Evolutionary conservation across 2,797 vertebrate species (phyloP).

Genomic region (Microctenopoma lineatum): DNA sequence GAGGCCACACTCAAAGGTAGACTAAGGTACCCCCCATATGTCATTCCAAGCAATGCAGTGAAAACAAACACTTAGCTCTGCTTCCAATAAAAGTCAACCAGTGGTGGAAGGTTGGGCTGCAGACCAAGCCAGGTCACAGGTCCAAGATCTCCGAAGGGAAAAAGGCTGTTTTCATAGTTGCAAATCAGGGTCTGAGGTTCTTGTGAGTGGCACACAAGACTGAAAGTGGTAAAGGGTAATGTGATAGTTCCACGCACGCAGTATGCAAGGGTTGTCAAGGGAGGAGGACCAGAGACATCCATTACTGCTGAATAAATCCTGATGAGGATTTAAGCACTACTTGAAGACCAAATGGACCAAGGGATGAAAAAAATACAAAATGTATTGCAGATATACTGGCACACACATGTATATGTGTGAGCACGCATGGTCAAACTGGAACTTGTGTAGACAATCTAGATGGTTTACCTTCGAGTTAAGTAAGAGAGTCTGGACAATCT

Average conservation of each 20-base stretch:
- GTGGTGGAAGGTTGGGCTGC: conserved; percentile 72
- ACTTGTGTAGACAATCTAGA: conserved; percentile 7
- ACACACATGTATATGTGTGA: neutral
- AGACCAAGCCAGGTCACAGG: conserved; percentile 72
- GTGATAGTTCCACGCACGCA: conserved; percentile 82
- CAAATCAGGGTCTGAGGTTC: conserved; percentile 68
- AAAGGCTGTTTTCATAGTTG: conserved; percentile 80
- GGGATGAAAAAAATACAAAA: conserved; percentile 40
- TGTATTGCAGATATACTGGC: conserved; percentile 37
- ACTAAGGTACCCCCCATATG: conserved; percentile 78
- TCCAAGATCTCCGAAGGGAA: conserved; percentile 67
- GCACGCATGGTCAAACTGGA: conserved; percentile 15
- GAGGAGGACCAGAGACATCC: conserved; percentile 72
- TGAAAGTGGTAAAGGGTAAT: conserved; percentile 76
- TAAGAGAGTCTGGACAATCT: conserved; percentile 17
- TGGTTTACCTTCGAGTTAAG: conserved; percentile 13
- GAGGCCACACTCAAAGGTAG: conserved; percentile 79
- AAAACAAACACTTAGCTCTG: conserved; percentile 83
- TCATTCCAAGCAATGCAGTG: conserved; percentile 74
- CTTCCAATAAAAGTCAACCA: conserved; percentile 80
- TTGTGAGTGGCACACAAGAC: conserved; percentile 68
- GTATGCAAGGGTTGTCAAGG: conserved; percentile 73
- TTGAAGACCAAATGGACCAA: conserved; percentile 79
- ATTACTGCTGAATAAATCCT: conserved; percentile 72
- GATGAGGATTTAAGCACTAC: conserved; percentile 83